phyloP scores from a whole-genome alignment of 2,113 vertebrate species.

The Oryzias melastigma region DNA sequence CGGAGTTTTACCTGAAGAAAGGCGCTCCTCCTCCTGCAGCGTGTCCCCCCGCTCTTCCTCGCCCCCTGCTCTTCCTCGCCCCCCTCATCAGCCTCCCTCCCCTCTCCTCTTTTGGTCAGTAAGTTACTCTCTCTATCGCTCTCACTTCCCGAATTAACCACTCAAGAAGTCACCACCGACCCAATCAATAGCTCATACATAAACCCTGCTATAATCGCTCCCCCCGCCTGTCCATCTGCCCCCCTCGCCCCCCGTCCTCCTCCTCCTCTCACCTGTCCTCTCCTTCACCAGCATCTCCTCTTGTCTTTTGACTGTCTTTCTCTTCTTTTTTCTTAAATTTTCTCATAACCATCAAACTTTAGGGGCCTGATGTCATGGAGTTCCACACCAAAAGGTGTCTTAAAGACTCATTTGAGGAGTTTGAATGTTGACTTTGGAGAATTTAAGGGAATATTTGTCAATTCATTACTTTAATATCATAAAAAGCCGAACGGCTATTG shows the following conservation, averaged over 20 bases:
- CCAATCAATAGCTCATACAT: slow-evolving; percentile 87
- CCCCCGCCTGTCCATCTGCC: slow-evolving; percentile 71
- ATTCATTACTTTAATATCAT: too few relatives aligned
- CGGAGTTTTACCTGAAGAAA: slow-evolving; percentile 40
- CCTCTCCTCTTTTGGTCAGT: slow-evolving; percentile 61
- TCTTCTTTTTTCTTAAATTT: slow-evolving; percentile 16
- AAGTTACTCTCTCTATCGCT: slow-evolving; percentile 83
- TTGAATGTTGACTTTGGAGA: too few relatives aligned
- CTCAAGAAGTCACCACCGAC: slow-evolving; percentile 86
- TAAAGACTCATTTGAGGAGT: too few relatives aligned
- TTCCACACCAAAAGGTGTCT: too few relatives aligned
- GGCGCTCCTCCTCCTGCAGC: slow-evolving; percentile 17
- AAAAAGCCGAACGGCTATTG: too few relatives aligned
- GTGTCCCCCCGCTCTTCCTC: slow-evolving; percentile 38
- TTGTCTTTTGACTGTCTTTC: slow-evolving; percentile 20
- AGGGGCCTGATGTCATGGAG: not conserved
- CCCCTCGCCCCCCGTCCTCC: slow-evolving; percentile 7
- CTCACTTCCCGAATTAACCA: slow-evolving; percentile 87
- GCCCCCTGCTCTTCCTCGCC: slow-evolving; percentile 55
- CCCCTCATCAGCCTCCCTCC: slow-evolving; percentile 25
- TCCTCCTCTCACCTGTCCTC: slow-evolving; percentile 21
- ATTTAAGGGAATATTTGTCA: too few relatives aligned
- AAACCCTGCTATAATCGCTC: slow-evolving; percentile 84
- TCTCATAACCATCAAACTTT: slow-evolving; percentile 8
- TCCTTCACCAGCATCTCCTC: slow-evolving; percentile 25